Base-by-base conservation (phyloP, 1,140 invertebrate species). In the Chionoecetes opilio region DNA sequence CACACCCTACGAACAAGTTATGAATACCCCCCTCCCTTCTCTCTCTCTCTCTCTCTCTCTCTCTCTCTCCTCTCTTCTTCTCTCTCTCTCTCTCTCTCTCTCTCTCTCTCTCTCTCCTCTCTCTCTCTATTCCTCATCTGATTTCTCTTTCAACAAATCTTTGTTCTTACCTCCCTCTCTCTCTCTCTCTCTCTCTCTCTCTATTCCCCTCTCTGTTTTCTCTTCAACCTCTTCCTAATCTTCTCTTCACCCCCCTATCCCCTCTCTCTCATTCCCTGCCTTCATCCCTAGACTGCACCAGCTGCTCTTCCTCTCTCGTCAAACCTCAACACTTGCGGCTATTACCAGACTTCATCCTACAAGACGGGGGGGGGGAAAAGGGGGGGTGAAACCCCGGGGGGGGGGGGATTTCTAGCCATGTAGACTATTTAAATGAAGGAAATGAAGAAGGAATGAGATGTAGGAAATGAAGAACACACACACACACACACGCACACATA, bases 401-500 rank as follows among this genome's bases (percentile, higher is more conserved):
- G n/a, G n/a, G n/a, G n/a, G n/a, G n/a, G n/a, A n/a, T n/a, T n/a
- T n/a, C n/a, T n/a, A n/a, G n/a, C n/a, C n/a, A n/a, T n/a, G n/a
- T n/a, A n/a, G n/a, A n/a, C n/a, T n/a, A n/a, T n/a, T n/a, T n/a
- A n/a, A n/a, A n/a, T n/a, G n/a, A n/a, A n/a, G n/a, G n/a, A n/a
- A n/a, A n/a, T 14, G 41, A 14, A 46, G 41, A 46, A 5, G 41
- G 41, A 14, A 46, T 14, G 5, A 46, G 5, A 46, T 14, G 41
- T 46, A 46, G 41, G 41, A 8, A 46, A 46, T 8, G 5, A 46
- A 5, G 14, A 1, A 75, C 63, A 75, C 63, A 75, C 63, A 75
- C 63, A 75, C 63, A 75, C 63, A 75, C 63, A 75, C 63, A 75
- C 63, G n/a, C 63, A 75, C 63, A 75, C 63, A 75, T 26, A 75